Evolutionary conservation across 2,888 invertebrate species (phyloP), one percentile per base, ranked within the genome.

Genomic region (Emmelina monodactyla): DNA sequence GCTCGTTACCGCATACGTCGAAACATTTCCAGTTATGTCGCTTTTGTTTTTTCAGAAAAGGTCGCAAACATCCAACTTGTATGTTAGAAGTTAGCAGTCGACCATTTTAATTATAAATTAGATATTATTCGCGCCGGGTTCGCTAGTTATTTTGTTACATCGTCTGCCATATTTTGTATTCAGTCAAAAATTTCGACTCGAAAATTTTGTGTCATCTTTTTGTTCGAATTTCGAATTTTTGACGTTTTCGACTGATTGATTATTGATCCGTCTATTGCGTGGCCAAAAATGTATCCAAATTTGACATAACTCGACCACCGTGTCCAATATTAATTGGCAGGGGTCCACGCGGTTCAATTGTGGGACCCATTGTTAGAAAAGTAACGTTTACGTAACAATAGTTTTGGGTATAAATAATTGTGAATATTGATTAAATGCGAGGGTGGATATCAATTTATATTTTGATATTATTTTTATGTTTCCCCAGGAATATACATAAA

Each of bases 241-340:
- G 10, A 7, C 7, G 30, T 34, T n/a, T 31, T 34, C 22, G 12
- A 29, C 37, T 49, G 57, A 62, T 65, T 52, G 63, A 68, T 64
- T 43, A 49, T 43, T 38, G 44, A 44, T 46, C 25, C 11, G 25
- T 62, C 52, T 47, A 52, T 51, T 56, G 52, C 45, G 45, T 41
- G 38, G 47, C 55, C 69, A 69, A 64, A 69, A 72, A 63, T 51
- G 44, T 64, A 61, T 67, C 64, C 51, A 60, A 62, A 49, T 68
- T 63, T 68, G 75, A 69, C 67, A 61, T 55, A 53, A 50, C 47
- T 58, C 52, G 78, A 76, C 76, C 79, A 66, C 75, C 73, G 67
- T 68, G 68, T 51, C 75, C 62, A 53, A 76, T 64, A 51, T 67
- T 76, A 78, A 79, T 79, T 79, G 79, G 76, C 76, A 73, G 75